Evolutionary conservation across 2,113 vertebrate species (phyloP).

Genomic region (Larimichthys crocea): DNA sequence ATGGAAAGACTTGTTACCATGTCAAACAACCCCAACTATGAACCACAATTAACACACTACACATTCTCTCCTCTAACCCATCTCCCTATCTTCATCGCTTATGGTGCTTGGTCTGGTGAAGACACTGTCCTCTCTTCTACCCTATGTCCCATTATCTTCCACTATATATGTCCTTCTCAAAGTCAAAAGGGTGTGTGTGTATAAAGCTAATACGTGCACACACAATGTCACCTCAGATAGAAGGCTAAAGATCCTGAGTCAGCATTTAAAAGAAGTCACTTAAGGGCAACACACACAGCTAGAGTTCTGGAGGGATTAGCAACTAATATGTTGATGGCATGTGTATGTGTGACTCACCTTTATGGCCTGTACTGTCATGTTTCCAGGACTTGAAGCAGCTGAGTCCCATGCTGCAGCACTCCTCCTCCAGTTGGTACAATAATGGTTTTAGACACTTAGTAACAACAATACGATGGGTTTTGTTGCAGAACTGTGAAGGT

Average conservation of each 20-base stretch:
- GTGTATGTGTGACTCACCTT: conserved; percentile 74
- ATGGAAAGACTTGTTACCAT: neutral
- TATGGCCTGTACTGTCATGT: conserved; percentile 79
- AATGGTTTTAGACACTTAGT: neutral
- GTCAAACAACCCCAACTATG: neutral
- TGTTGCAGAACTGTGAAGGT: neutral
- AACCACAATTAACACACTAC: neutral
- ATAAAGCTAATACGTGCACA: conserved; percentile 11
- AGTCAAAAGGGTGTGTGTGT: conserved; percentile 28
- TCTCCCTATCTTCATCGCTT: neutral
- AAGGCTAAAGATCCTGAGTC: conserved; percentile 34
- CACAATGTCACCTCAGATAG: conserved; percentile 12
- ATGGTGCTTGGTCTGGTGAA: neutral
- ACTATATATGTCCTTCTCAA: conserved; percentile 39
- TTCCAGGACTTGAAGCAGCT: conserved; percentile 88
- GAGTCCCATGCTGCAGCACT: conserved; percentile 84
- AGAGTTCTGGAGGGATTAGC: conserved; percentile 19
- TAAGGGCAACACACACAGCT: conserved; percentile 26
- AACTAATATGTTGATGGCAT: conserved; percentile 23
- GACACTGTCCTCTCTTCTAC: neutral
- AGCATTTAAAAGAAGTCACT: conserved; percentile 41
- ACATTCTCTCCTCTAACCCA: neutral
- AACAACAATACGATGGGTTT: neutral
- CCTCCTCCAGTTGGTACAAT: conserved; percentile 1
- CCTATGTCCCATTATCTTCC: conserved; percentile 47